phyloP scores from a whole-genome alignment of 2,113 vertebrate genomes.

The Eleginops maclovinus region DNA sequence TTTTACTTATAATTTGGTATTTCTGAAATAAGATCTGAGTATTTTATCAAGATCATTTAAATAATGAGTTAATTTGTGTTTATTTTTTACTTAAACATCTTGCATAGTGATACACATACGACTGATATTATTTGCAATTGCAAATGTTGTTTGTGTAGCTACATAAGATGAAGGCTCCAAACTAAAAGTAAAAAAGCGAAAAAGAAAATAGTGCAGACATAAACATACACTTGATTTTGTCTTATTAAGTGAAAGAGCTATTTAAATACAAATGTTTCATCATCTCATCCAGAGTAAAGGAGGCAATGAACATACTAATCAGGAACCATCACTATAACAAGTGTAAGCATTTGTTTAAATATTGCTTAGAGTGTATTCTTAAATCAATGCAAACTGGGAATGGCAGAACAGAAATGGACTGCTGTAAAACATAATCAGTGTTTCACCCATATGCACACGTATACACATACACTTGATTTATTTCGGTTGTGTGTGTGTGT shows the following conservation, averaged over 20 bases:
- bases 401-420: conserved; percentile 41
- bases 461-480: conserved; percentile 38
- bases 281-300: not conserved
- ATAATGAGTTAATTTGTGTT: not conserved
- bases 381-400: conserved; percentile 32
- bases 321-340: not conserved
- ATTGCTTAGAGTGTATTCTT: conserved; percentile 18
- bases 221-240: not conserved
- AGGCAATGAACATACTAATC: conserved; percentile 2
- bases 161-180: not conserved
- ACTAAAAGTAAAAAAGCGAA: not conserved
- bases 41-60: not conserved
- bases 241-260: not conserved
- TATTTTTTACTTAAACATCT: not conserved
- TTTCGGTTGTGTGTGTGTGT: conserved; percentile 13
- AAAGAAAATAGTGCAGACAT: not conserved
- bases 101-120: not conserved
- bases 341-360: not conserved
- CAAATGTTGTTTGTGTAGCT: not conserved
- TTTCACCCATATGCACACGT: conserved; percentile 32
- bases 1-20: not conserved
- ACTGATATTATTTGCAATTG: not conserved
- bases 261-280: not conserved
- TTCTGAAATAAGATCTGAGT: no score
- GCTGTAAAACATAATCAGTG: conserved; percentile 30